phyloP scores from a whole-genome alignment of 2,888 invertebrate species.

The Eupithecia pulchellata region DNA sequence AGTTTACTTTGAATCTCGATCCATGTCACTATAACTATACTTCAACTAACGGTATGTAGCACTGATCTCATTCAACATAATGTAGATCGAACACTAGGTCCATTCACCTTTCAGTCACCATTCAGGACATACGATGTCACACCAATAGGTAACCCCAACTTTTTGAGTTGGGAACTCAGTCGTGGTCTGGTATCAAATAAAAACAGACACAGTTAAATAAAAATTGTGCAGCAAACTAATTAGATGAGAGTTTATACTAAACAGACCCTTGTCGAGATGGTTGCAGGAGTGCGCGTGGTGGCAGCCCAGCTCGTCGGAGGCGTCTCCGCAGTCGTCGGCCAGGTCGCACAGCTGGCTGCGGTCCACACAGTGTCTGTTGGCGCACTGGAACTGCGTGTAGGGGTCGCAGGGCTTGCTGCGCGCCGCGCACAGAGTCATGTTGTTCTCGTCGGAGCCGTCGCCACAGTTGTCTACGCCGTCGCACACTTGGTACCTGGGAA shows the following conservation, averaged over 20 bases:
- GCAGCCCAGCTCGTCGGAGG: constrained; percentile 95
- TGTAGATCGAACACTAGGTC: neutral
- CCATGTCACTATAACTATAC: neutral
- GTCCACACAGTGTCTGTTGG: constrained; percentile 93
- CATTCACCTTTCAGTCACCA: neutral
- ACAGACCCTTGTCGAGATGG: constrained; percentile 65
- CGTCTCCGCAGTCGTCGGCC: constrained; percentile 95
- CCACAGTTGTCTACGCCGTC: constrained; percentile 97
- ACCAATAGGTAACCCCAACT: neutral
- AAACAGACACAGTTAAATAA: neutral
- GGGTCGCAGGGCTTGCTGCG: constrained; percentile 91
- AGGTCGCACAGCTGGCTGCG: constrained; percentile 93
- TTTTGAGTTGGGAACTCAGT: no score
- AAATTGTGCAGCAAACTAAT: no score
- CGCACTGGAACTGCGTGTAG: constrained; percentile 93
- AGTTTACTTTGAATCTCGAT: neutral
- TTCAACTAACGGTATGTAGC: neutral
- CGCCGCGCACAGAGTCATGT: constrained; percentile 94
- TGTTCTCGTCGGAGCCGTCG: constrained; percentile 97
- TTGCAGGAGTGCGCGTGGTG: constrained; percentile 88
- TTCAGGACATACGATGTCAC: neutral
- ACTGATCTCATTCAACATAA: neutral
- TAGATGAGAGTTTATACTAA: neutral
- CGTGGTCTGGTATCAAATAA: neutral
- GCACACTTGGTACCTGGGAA: constrained; percentile 90